A percentile compares a stretch with the other conserved stretches of the same genome.
Conservation (phyloP, 2,797 vertebrate genomes). For the Monodelphis domestica region DNA sequence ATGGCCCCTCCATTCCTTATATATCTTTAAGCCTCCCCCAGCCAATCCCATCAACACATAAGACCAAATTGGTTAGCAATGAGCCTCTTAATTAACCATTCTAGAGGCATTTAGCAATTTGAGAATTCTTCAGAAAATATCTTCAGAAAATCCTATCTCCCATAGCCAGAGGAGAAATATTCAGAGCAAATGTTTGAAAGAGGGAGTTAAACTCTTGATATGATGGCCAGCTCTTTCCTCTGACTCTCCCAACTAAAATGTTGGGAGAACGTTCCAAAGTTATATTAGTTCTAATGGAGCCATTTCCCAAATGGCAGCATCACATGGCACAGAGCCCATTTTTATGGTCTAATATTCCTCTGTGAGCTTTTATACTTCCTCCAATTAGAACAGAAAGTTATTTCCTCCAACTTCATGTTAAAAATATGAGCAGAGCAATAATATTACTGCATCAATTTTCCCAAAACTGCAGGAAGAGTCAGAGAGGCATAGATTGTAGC, state of each 20-base stretch:
- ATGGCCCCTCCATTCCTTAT: not conserved
- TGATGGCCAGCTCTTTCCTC: not conserved
- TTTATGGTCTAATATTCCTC: slow-evolving; percentile 49
- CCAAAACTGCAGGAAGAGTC: slow-evolving; percentile 51
- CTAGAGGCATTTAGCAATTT: not conserved
- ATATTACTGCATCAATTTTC: slow-evolving; percentile 49
- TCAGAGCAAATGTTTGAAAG: not conserved
- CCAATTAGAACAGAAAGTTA: slow-evolving; percentile 61
- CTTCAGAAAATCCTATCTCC: not conserved
- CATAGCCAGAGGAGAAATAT: not conserved
- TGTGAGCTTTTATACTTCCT: slow-evolving; percentile 24
- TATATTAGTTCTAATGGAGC: not conserved
- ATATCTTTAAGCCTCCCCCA: not conserved
- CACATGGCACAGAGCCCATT: not conserved
- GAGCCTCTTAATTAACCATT: not conserved
- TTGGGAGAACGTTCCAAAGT: not conserved
- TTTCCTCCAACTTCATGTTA: slow-evolving; percentile 70
- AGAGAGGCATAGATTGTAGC: not conserved
- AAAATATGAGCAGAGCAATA: slow-evolving; percentile 64
- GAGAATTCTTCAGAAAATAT: not conserved
- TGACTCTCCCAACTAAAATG: not conserved
- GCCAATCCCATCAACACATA: not conserved
- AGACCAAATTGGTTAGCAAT: not conserved
- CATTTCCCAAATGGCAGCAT: not conserved
- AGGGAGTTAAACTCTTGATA: not conserved